phyloP scores from a whole-genome alignment of 2,888 invertebrate genomes.

The Cryptus armator region DNA sequence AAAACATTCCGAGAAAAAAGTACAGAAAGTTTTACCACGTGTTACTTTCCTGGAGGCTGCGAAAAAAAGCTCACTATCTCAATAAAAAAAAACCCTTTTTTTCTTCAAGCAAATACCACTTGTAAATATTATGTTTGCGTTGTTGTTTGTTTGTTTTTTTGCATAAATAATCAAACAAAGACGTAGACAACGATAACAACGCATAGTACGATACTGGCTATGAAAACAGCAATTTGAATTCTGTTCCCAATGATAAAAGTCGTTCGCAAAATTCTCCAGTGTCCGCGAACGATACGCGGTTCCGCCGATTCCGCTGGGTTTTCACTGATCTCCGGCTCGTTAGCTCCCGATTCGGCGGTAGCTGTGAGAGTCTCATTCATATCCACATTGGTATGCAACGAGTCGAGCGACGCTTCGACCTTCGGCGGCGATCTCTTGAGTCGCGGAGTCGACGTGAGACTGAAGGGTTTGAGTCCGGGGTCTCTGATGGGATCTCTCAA shows the following conservation, averaged over 20 bases:
- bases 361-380: slow-evolving; percentile 60
- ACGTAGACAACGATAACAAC: slow-evolving; percentile 69
- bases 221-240: slow-evolving; percentile 70
- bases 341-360: slow-evolving; percentile 42
- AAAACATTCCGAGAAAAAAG: background rate
- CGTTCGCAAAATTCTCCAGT: slow-evolving; percentile 60
- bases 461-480: slow-evolving; percentile 70
- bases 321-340: slow-evolving; percentile 47
- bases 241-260: slow-evolving; percentile 69
- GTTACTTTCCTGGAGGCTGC: background rate
- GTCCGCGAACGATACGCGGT: slow-evolving; percentile 40
- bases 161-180: slow-evolving; percentile 62
- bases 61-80: background rate
- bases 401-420: slow-evolving; percentile 61
- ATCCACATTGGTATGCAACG: slow-evolving; percentile 47
- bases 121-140: no score
- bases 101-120: background rate
- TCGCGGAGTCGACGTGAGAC: slow-evolving; percentile 68
- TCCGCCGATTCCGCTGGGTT: slow-evolving; percentile 48
- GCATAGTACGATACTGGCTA: slow-evolving; percentile 70
- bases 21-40: slow-evolving; percentile 1
- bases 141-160: background rate
- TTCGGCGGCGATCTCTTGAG: slow-evolving; percentile 67
- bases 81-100: background rate
- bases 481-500: slow-evolving; percentile 59